Evolutionary conservation across 2,113 vertebrate species (phyloP).

Genomic region (Rhipidura dahli): DNA sequence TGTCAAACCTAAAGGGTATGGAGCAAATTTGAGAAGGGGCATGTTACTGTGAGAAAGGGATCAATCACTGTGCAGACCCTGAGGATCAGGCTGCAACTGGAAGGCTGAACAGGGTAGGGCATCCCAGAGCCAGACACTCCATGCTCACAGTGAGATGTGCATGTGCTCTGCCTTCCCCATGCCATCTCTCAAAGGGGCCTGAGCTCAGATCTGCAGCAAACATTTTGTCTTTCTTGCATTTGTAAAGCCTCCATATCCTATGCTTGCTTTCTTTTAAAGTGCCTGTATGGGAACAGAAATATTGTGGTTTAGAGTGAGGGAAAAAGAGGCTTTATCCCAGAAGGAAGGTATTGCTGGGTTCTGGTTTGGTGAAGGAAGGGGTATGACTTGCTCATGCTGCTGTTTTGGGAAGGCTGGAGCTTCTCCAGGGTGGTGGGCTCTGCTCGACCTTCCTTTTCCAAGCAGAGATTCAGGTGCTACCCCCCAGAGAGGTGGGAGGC

Average conservation of each 20-base stretch:
- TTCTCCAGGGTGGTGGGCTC: not conserved
- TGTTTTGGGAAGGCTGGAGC: not conserved
- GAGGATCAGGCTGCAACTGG: not conserved
- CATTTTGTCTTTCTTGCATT: not conserved
- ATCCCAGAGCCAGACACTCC: accelerated
- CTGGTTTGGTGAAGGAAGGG: not conserved
- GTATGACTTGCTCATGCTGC: not conserved
- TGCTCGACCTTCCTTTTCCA: not conserved
- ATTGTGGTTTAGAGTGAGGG: not conserved
- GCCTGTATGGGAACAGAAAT: not conserved
- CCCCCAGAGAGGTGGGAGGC: not conserved
- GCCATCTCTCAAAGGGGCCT: not conserved
- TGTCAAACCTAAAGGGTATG: not conserved
- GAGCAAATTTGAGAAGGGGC: not conserved
- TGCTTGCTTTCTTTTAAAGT: not conserved
- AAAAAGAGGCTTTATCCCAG: not conserved
- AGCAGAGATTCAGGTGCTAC: not conserved
- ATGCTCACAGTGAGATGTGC: not conserved
- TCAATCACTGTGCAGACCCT: not conserved
- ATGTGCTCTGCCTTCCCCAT: not conserved
- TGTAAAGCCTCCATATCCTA: not conserved
- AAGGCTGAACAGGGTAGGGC: not conserved
- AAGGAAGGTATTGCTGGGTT: not conserved
- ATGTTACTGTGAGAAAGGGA: not conserved
- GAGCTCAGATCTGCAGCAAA: not conserved